Evolutionary conservation across 2,797 vertebrate species (phyloP), one percentile per base, ranked within the genome.

Genomic region (Salarias fasciatus): DNA sequence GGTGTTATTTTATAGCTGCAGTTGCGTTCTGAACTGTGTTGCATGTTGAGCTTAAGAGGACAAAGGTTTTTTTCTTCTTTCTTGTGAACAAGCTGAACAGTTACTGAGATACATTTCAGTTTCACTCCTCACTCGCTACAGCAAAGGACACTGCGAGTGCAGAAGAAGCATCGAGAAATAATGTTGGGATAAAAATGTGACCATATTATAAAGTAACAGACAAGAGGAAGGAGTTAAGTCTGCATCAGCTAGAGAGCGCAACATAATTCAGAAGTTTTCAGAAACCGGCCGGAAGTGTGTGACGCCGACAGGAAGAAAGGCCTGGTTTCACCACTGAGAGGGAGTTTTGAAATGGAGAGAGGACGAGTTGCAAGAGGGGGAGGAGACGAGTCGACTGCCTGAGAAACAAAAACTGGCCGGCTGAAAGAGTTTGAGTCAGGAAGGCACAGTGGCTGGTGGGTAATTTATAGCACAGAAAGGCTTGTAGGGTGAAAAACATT

Each of bases 401-500:
- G n/a, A n/a, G n/a, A 87, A 86, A 88, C 13, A 12, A 83, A 88
- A 85, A 82, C 81, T 83, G 80, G 72, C 81, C 83, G 74, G 43
- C 64, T 86, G 83, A 89, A 83, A 83, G 86, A 75, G 80, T 86
- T 79, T 83, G 72, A 91, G 86, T 86, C 74, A 88, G 82, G 83
- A 87, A 91, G 90, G 88, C 90, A 91, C 89, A 88, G 92, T 91
- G 92, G 91, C 91, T 93, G 89, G 72, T 90, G 88, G 90, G 92
- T 93, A 93, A 92, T 94, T 93, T 93, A 93, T 92, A 92, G 91
- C 91, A 91, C 86, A 91, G 89, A 93, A 88, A 92, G 90, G 86
- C 91, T 93, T 93, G 92, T 92, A 91, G 92, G 92, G 92, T 92
- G 92, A 94, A 94, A 93, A 94, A 94, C 92, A 93, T 94, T 93